Conservation (phyloP, 1,140 invertebrate genomes). For the Dermatophagoides farinae region DNA sequence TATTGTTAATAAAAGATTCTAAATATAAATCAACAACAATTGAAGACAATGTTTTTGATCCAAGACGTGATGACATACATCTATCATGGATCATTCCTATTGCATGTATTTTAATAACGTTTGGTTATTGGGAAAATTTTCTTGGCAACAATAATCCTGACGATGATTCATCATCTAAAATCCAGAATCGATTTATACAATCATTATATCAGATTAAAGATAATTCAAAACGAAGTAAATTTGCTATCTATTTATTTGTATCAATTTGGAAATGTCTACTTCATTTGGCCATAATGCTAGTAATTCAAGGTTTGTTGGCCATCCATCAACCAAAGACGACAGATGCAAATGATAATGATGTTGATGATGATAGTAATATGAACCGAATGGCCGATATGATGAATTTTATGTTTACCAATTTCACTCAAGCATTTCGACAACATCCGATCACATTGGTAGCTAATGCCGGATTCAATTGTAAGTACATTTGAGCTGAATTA, state of each 20-base stretch:
- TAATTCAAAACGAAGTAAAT: constrained; percentile 46
- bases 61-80: background rate
- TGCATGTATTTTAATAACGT: constrained; percentile 57
- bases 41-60: background rate
- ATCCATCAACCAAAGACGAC: constrained; percentile 16
- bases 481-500: no score
- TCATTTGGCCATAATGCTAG: constrained; percentile 32
- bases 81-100: constrained; percentile 58
- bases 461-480: no score
- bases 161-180: no score
- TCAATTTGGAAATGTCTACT: constrained; percentile 25
- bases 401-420: constrained; percentile 25
- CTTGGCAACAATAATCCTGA: constrained; percentile 26
- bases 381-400: background rate
- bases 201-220: constrained; percentile 56
- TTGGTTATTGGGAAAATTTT: constrained; percentile 94
- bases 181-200: constrained; percentile 36
- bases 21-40: background rate
- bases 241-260: constrained; percentile 32
- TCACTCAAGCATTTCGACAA: background rate
- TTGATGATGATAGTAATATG: constrained; percentile 49
- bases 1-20: constrained; percentile 26
- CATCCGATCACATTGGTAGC: no score
- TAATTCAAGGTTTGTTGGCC: constrained; percentile 24
- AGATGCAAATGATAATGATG: constrained; percentile 47